Percentiles rank a stretch among this genome's conserved stretches.
These are phyloP conservation scores for Petrocephalus sullivani DNA, from an alignment of 2,797 vertebrate genomes.

Conservation along the genomic window DNA sequence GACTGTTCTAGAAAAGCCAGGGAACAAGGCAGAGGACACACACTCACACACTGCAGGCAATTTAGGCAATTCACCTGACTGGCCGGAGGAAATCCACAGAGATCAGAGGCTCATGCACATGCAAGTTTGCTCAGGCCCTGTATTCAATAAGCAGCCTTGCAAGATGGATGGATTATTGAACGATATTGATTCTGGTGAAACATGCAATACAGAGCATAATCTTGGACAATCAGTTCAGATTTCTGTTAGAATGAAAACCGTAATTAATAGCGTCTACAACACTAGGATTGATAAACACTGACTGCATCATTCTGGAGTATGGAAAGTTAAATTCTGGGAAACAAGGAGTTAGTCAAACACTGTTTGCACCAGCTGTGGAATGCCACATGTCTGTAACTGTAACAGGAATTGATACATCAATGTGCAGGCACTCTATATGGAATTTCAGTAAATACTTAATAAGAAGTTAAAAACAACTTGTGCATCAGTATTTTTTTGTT, in stretches of 20 bases:
- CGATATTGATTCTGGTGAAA: not conserved
- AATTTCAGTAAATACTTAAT: not conserved
- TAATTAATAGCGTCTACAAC: not conserved
- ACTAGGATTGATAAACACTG: not conserved
- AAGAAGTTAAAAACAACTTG: not conserved
- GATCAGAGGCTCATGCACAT: not conserved
- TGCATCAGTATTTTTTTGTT: not conserved
- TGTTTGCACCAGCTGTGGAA: not conserved
- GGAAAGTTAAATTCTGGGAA: not conserved
- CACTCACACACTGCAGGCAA: not conserved
- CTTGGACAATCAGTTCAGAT: not conserved
- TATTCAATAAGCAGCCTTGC: not conserved
- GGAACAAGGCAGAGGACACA: not conserved
- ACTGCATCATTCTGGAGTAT: not conserved
- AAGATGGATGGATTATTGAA: slow-evolving; percentile 2
- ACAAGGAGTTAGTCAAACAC: not conserved
- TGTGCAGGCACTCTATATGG: not conserved
- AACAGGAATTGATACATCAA: not conserved
- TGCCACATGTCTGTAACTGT: not conserved
- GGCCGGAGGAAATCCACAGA: not conserved
- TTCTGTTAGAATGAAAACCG: not conserved
- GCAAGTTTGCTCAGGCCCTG: not conserved
- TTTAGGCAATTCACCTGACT: not conserved
- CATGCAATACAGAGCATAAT: not conserved
- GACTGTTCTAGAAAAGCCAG: not conserved